These are phyloP conservation scores for Genyomyrus donnyi DNA, from an alignment of 2,113 vertebrate species.

Conservation along the genomic window DNA sequence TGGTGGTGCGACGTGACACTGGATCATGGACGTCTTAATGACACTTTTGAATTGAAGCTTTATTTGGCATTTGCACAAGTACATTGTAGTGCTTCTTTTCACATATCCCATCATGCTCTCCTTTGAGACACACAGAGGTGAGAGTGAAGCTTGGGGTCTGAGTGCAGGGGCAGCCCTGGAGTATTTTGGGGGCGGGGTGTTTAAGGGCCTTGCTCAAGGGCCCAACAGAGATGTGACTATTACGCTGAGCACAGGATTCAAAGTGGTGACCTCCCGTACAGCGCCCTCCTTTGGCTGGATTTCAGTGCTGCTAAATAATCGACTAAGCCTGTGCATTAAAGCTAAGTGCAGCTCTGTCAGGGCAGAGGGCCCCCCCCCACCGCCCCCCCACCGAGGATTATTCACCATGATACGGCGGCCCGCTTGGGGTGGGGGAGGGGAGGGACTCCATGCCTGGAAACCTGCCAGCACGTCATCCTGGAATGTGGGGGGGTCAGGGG, in stretches of 20 bases:
- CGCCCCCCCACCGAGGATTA: not conserved
- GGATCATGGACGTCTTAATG: not conserved
- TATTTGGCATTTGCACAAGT: not conserved
- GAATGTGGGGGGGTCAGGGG: conserved; percentile 10
- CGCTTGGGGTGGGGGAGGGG: not conserved
- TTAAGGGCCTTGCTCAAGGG: not conserved
- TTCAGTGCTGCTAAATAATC: not conserved
- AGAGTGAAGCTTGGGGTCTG: not conserved
- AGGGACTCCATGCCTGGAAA: not conserved
- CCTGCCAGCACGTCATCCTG: conserved; percentile 8
- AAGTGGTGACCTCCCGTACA: not conserved
- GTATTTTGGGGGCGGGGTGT: not conserved
- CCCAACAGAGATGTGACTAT: not conserved
- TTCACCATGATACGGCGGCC: not conserved
- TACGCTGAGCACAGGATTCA: not conserved
- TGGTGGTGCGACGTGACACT: not conserved
- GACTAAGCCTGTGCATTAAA: not conserved
- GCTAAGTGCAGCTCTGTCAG: not conserved
- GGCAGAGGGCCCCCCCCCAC: not conserved
- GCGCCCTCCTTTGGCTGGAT: not conserved
- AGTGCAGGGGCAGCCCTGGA: not conserved
- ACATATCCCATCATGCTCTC: not conserved
- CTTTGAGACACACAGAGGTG: not conserved
- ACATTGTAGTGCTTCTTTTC: not conserved
- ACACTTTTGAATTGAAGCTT: not conserved